Evolutionary conservation across 2,113 vertebrate genomes (phyloP).

Genomic region (Callipepla californica): DNA sequence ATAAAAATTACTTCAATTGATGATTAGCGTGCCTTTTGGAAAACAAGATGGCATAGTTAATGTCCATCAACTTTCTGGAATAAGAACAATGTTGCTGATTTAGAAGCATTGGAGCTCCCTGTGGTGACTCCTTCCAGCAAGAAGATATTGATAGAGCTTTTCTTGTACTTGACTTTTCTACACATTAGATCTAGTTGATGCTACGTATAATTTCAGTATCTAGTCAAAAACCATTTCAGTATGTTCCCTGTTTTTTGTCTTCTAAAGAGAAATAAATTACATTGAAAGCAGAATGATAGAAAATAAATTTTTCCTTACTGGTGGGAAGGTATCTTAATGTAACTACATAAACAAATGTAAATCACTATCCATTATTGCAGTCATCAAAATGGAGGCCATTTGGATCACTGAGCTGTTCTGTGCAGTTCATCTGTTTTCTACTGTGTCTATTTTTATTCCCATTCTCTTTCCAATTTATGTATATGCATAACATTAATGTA

Average conservation of each 20-base stretch:
- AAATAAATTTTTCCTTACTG: background rate
- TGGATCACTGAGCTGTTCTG: background rate
- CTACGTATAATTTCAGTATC: background rate
- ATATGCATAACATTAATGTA: rapidly evolving
- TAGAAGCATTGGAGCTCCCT: conserved; percentile 10
- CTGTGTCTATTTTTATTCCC: background rate
- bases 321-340: background rate
- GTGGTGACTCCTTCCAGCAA: conserved; percentile 4
- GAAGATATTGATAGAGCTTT: conserved; percentile 9
- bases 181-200: background rate
- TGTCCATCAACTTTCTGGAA: conserved; percentile 20
- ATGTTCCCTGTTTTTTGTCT: background rate
- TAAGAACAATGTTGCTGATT: background rate
- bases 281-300: background rate
- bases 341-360: background rate
- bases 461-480: background rate
- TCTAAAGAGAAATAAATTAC: background rate
- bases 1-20: conserved; percentile 10
- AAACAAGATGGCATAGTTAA: background rate
- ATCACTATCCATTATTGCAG: background rate
- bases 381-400: background rate
- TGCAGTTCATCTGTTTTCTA: background rate
- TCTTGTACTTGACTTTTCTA: background rate
- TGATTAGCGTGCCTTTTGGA: background rate
- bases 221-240: background rate